phyloP scores from a whole-genome alignment of 1,140 invertebrate species.

The Dolichoris vasculosae region DNA sequence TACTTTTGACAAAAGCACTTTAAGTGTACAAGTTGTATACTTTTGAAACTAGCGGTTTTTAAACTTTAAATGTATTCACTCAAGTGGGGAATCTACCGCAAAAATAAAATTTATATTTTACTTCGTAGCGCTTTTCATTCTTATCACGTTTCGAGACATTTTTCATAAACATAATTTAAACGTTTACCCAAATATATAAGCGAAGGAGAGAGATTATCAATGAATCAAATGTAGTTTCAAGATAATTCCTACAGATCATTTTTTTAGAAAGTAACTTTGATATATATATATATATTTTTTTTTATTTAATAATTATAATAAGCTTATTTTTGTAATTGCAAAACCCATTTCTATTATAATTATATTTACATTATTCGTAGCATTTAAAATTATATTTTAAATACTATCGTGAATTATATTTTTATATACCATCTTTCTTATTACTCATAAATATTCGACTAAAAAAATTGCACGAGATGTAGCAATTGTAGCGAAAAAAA shows the following conservation, averaged over 20 bases:
- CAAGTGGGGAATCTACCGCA: neutral
- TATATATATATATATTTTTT: neutral
- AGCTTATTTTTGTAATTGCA: neutral
- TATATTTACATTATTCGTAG: neutral
- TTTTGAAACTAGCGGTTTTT: neutral
- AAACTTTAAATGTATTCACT: conserved; percentile 16
- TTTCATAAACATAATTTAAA: neutral
- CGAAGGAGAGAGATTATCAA: neutral
- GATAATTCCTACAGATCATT: neutral
- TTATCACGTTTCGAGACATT: neutral
- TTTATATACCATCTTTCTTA: too few relatives aligned
- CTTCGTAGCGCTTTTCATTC: neutral
- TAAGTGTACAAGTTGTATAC: neutral
- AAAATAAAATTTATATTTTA: conserved; percentile 9
- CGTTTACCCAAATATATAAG: neutral
- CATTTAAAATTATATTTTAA: too few relatives aligned
- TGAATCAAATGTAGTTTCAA: neutral
- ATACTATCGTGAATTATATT: too few relatives aligned
- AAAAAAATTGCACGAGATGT: neutral
- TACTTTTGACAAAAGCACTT: neutral
- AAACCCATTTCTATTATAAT: neutral
- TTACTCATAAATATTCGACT: neutral
- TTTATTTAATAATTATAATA: neutral
- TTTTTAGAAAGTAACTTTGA: neutral
- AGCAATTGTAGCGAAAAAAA: neutral